These are phyloP conservation scores for Syrista parreyssii DNA, from an alignment of 2,888 invertebrate species.

Conservation along the genomic window DNA sequence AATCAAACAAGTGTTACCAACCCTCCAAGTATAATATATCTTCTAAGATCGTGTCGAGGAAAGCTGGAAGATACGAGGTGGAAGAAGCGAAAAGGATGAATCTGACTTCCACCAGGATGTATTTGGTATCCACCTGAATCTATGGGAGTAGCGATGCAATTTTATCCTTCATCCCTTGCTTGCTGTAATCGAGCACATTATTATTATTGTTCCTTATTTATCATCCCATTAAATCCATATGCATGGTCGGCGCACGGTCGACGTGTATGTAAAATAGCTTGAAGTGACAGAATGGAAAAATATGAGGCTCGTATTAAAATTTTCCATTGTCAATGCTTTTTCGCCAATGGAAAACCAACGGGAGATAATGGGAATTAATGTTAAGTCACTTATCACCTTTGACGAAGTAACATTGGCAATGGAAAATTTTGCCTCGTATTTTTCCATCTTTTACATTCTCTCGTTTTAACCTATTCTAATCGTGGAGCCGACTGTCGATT, in stretches of 20 bases:
- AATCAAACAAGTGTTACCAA: constrained; percentile 62
- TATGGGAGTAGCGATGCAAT: background rate
- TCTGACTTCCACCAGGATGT: background rate
- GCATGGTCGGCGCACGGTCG: background rate
- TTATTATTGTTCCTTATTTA: background rate
- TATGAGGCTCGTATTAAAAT: background rate
- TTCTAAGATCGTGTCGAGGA: constrained; percentile 36
- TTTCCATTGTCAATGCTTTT: background rate
- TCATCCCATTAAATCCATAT: background rate
- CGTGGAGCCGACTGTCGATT: too few relatives aligned
- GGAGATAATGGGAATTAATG: too few relatives aligned
- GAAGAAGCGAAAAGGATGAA: background rate
- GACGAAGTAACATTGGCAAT: too few relatives aligned
- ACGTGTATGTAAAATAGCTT: background rate
- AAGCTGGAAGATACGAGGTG: background rate
- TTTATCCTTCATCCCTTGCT: background rate
- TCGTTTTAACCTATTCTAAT: too few relatives aligned
- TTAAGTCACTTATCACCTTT: too few relatives aligned
- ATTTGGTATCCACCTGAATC: background rate
- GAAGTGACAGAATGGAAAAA: background rate
- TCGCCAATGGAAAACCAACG: background rate
- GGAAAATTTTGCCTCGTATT: too few relatives aligned
- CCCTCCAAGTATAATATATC: constrained; percentile 55
- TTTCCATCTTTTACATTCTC: too few relatives aligned
- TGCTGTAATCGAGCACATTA: background rate